These are phyloP conservation scores for Bimastos eiseni DNA, from an alignment of 2,888 invertebrate genomes.

Conservation along the genomic window DNA sequence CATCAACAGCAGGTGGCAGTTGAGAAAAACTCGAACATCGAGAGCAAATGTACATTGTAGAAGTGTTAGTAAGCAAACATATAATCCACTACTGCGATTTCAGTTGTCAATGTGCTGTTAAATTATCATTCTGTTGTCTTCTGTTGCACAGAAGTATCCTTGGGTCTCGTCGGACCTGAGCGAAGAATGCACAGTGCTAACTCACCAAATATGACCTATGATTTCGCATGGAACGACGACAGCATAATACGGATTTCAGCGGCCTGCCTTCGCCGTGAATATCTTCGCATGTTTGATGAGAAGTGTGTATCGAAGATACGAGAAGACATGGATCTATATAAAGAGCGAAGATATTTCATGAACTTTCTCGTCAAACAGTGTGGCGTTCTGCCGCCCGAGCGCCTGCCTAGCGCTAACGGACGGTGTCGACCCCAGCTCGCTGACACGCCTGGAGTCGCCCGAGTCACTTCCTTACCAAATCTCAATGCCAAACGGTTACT, in stretches of 20 bases:
- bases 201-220: not conserved
- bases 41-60: too few relatives aligned
- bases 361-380: constrained; percentile 15
- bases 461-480: too few relatives aligned
- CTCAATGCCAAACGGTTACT: too few relatives aligned
- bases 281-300: constrained; percentile 8
- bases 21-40: too few relatives aligned
- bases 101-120: not conserved
- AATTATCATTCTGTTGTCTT: not conserved
- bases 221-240: not conserved
- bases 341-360: constrained; percentile 5
- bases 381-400: too few relatives aligned
- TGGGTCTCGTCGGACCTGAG: not conserved
- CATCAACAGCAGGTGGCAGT: too few relatives aligned
- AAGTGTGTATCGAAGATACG: not conserved
- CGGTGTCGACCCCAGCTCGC: too few relatives aligned
- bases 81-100: too few relatives aligned
- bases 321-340: not conserved
- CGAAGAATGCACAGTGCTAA: not conserved
- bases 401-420: too few relatives aligned
- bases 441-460: too few relatives aligned
- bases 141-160: not conserved
- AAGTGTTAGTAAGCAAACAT: too few relatives aligned
- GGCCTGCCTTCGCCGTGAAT: constrained; percentile 15
- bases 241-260: not conserved